Conservation (phyloP, 1,140 invertebrate genomes). For the Adoxophyes honmai region DNA sequence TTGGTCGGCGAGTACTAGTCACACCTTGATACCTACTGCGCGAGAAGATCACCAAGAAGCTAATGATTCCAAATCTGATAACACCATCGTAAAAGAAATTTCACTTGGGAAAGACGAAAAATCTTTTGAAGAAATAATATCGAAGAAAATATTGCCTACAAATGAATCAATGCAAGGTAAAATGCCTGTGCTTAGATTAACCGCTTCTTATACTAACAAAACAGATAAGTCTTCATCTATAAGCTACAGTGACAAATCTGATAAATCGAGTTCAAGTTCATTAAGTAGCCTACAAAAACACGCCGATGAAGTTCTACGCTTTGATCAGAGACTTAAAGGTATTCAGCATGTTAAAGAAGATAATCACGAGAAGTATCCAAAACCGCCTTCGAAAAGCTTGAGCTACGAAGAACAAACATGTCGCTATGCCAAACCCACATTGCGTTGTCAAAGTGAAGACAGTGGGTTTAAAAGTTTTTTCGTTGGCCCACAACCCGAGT, state of each 20-base stretch:
- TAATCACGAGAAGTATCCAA: conserved; percentile 66
- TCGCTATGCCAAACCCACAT: conserved; percentile 54
- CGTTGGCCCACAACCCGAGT: conserved; percentile 61
- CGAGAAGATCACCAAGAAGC: conserved; percentile 57
- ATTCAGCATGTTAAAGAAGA: conserved; percentile 43
- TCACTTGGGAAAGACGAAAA: conserved; percentile 27
- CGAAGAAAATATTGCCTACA: conserved; percentile 26
- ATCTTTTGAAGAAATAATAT: conserved; percentile 26
- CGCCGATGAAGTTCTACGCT: conserved; percentile 57
- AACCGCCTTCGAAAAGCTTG: conserved; percentile 75
- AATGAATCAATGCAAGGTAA: conserved; percentile 35
- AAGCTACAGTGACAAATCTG: conserved; percentile 73
- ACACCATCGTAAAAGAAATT: conserved; percentile 42
- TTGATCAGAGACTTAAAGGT: conserved; percentile 63
- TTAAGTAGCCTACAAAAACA: conserved; percentile 70
- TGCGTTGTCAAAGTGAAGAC: conserved; percentile 79
- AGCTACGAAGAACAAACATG: conserved; percentile 71
- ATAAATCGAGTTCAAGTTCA: conserved; percentile 76
- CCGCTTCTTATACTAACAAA: conserved; percentile 46
- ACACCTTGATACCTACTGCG: conserved; percentile 77
- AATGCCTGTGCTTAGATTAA: conserved; percentile 58
- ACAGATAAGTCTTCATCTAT: conserved; percentile 68
- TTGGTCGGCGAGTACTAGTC: conserved; percentile 80
- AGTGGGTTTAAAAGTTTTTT: conserved; percentile 68
- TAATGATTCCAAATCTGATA: conserved; percentile 50